Evolutionary conservation across 2,113 vertebrate genomes (phyloP), one percentile per base, ranked within the genome.

Genomic region (Ammodytes dubius): DNA sequence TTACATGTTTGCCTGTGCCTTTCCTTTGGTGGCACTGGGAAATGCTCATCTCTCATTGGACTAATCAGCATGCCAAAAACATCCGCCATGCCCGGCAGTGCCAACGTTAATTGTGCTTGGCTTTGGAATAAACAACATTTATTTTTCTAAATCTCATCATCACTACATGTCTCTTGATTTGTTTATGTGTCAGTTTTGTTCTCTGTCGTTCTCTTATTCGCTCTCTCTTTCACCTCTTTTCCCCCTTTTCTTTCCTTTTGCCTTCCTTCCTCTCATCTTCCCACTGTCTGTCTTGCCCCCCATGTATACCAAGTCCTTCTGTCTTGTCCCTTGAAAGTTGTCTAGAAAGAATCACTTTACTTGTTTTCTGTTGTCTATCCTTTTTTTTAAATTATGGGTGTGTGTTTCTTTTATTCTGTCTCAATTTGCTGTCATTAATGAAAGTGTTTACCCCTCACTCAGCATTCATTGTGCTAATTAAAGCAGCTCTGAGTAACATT

Each of bases 51-150:
- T 90, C 91, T 94, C 90, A 94, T 83, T 86, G 89, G 89, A 87
- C 82, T 95, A 93, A 95, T 95, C 92, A 93, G 87, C 84, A 90
- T 86, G 66, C 83, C 46, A 49, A 83, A 27, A 94, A 82, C 89
- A 92, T 91, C 83, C 83, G 71, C 79, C 74, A 91, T 91, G 89
- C 92, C 94, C 87, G 80, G 88, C 91, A 93, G 95, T 92, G 84
- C 90, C 91, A 81, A 80, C 84, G 91, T 94, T 93, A 95, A 95
- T 94, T 93, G 89, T 88, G 92, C 92, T 93, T 88, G 76, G 90
- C 89, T 90, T 84, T 73, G 86, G 90, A 90, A 93, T 93, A 89
- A 92, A 92, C 90, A 92, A 88, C 88, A 91, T 92, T 92, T 87
- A 91, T 92, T 88, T 89, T 82, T 88, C 82, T 81, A 66, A 72